Base-by-base conservation (phyloP, 2,888 invertebrate genomes). In the Lycocerus yunnanus region DNA sequence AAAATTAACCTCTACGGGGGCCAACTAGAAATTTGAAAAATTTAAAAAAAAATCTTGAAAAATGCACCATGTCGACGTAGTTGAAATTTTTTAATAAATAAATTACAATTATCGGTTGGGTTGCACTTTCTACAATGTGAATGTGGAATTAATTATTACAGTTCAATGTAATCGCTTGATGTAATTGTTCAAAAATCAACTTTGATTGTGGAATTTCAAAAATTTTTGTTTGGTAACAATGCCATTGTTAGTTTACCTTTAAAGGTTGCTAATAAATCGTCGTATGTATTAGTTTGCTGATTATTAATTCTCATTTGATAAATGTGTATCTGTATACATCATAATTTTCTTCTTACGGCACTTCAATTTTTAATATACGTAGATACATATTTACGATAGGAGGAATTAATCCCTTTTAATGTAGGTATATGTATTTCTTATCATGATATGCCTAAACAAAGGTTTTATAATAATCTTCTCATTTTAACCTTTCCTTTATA, bases 101-200 rank as follows among this genome's bases (percentile, higher is more conserved):
- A 63, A 13, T 63, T 63, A 63, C 61, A 18, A 63, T 63, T 18
- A 63, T n/a, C 61, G n/a, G 11, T 20, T 18, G 61, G 61, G 16
- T n/a, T 18, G 61, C 58, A 71, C 71, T 71, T 71, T 71, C 71
- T 71, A 71, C 71, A 66, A 66, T 71, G 71, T 65, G 71, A 71
- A 65, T 71, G 71, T 71, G 71, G 43, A 71, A 71, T 71, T 66
- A 59, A 71, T 71, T 71, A 71, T 15, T 18, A 16, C 20, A 20
- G 61, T 18, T 15, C 18, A 18, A 63, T 63, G 15, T 63, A 63
- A 63, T 20, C 43, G 13, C 4, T 63, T 16, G 15, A 63, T 15
- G 18, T 63, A 63, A 63, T 18, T 63, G 61, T 63, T 43, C 13
- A 43, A 43, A 43, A 43, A 13, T 43, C 43, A 43, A 43, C 43